Evolutionary conservation across 2,888 invertebrate species (phyloP).

Genomic region (Hydrotaea diabolus): DNA sequence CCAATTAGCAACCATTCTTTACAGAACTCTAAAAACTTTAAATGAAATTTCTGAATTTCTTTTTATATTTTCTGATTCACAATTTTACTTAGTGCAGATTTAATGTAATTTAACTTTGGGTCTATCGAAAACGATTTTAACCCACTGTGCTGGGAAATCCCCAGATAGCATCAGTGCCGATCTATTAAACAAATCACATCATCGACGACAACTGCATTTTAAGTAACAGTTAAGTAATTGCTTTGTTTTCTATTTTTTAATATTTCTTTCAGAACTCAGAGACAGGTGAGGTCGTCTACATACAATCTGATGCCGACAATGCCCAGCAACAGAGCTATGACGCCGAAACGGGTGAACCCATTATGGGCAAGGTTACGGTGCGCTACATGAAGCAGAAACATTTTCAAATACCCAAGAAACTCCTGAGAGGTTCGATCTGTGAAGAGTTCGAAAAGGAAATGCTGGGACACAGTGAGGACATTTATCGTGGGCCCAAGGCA

Average conservation of each 20-base stretch:
- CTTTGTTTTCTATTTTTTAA: conserved; percentile 37
- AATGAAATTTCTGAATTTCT: no score
- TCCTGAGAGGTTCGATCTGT: conserved; percentile 73
- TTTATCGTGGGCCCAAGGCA: conserved; percentile 49
- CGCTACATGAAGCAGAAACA: conserved; percentile 77
- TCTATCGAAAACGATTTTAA: no score
- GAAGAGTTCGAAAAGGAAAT: conserved; percentile 74
- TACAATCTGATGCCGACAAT: conserved; percentile 71
- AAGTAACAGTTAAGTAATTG: background rate
- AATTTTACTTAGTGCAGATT: no score
- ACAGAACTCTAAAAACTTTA: no score
- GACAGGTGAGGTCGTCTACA: conserved; percentile 78
- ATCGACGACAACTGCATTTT: background rate
- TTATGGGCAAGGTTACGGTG: conserved; percentile 75
- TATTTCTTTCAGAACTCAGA: conserved; percentile 75
- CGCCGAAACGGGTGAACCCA: conserved; percentile 80
- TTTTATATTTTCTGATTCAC: no score
- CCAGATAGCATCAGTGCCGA: background rate
- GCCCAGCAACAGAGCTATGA: conserved; percentile 74
- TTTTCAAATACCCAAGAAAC: conserved; percentile 78
- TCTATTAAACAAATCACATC: conserved; percentile 43
- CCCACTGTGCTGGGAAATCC: background rate
- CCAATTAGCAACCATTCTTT: no score
- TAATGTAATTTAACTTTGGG: no score
- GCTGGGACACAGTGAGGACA: conserved; percentile 69